Percentiles rank a stretch among this genome's conserved stretches.
Evolutionary conservation across 2,888 invertebrate genomes (phyloP).

Genomic region (Drosophila neotestacea): DNA sequence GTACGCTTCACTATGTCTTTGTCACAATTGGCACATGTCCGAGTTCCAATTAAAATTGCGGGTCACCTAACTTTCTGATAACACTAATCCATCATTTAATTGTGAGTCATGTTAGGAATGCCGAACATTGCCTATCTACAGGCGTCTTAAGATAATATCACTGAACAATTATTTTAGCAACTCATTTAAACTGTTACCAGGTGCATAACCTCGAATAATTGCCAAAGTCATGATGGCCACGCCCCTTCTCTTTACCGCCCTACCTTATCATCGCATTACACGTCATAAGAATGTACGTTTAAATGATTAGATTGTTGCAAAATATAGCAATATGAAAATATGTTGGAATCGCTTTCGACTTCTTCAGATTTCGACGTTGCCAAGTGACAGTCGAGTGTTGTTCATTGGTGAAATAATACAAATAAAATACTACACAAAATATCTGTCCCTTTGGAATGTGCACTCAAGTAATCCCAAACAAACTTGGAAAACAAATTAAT

Average conservation of each 20-base stretch:
- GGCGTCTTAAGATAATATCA: slow-evolving; percentile 19
- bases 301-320: slow-evolving; percentile 66
- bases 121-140: slow-evolving; percentile 19
- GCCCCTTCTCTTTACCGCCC: neutral
- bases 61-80: slow-evolving; percentile 16
- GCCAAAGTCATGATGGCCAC: slow-evolving; percentile 16
- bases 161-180: slow-evolving; percentile 12
- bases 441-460: slow-evolving; percentile 14
- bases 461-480: slow-evolving; percentile 18
- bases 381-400: slow-evolving; percentile 55
- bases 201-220: slow-evolving; percentile 27
- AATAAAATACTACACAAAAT: neutral
- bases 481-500: slow-evolving; percentile 36
- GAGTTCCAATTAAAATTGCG: slow-evolving; percentile 12
- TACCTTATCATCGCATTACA: slow-evolving; percentile 64
- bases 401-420: slow-evolving; percentile 47
- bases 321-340: slow-evolving; percentile 48
- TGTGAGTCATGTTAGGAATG: slow-evolving; percentile 24
- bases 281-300: slow-evolving; percentile 62
- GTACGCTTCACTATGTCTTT: slow-evolving; percentile 19
- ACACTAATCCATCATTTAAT: slow-evolving; percentile 26
- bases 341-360: slow-evolving; percentile 33
- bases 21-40: slow-evolving; percentile 9
- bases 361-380: slow-evolving; percentile 43
- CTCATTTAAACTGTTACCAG: slow-evolving; percentile 59